phyloP scores from a whole-genome alignment of 1,140 invertebrate genomes.

The Oedothorax gibbosus region DNA sequence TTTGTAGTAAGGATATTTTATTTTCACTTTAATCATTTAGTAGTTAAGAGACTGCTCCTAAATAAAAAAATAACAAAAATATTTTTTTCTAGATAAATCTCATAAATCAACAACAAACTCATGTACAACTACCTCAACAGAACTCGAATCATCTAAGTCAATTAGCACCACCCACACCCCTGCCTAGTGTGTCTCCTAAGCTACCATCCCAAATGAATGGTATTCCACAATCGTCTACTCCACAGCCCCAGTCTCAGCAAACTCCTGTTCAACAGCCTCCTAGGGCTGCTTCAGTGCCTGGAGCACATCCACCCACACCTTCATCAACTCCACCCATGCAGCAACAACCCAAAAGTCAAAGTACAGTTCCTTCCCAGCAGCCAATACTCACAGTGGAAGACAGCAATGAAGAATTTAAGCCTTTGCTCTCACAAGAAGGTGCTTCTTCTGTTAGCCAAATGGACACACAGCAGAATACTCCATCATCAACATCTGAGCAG shows the following conservation, averaged over 20 bases:
- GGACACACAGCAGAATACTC: constrained; percentile 39
- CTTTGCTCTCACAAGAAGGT: constrained; percentile 43
- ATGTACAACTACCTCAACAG: constrained; percentile 64
- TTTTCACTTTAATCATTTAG: constrained; percentile 6
- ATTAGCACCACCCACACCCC: constrained; percentile 41
- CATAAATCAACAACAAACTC: constrained; percentile 64
- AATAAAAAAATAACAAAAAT: too few species aligned
- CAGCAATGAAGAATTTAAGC: constrained; percentile 53
- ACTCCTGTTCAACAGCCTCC: constrained; percentile 57
- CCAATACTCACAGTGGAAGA: constrained; percentile 54
- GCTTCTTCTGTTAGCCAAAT: constrained; percentile 42
- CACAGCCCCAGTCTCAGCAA: constrained; percentile 62
- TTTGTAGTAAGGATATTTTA: neutral
- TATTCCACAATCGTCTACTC: constrained; percentile 60
- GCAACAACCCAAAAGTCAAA: constrained; percentile 51
- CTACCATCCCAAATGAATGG: constrained; percentile 45
- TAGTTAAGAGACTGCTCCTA: too few species aligned
- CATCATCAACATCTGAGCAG: constrained; percentile 43
- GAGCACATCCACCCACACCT: constrained; percentile 45
- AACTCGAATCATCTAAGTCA: constrained; percentile 63
- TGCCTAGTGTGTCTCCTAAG: constrained; percentile 49
- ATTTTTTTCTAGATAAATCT: constrained; percentile 30
- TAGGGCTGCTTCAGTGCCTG: constrained; percentile 59
- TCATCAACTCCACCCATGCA: constrained; percentile 39
- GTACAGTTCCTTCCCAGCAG: constrained; percentile 14